Percentiles rank a stretch among this genome's conserved stretches.
These are phyloP conservation scores for Rutilus rutilus DNA, from an alignment of 2,113 vertebrate genomes.

Conservation along the genomic window DNA sequence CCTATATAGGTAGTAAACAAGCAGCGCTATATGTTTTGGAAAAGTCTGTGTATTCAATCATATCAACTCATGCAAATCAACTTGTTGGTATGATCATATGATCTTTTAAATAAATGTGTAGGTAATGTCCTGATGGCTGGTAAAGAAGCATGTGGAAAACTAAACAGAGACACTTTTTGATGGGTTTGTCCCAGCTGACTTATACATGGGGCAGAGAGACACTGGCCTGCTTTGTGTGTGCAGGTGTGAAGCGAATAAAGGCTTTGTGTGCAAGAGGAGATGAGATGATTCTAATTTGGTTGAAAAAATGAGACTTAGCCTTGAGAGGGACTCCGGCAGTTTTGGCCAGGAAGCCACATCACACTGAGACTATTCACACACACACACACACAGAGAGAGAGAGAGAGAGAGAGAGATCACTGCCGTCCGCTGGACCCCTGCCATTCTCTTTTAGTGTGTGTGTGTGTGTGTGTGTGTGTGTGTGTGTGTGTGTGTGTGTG, in stretches of 20 bases:
- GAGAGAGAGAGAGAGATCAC: conserved; percentile 7
- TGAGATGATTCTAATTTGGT: conserved; percentile 75
- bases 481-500: conserved; percentile 49
- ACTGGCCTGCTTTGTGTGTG: conserved; percentile 45
- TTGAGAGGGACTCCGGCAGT: conserved; percentile 70
- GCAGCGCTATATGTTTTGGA: too few species aligned
- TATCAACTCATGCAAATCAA: neutral
- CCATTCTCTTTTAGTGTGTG: conserved; percentile 52
- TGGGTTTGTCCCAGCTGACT: conserved; percentile 38
- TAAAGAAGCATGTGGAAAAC: neutral
- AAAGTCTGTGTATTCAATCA: neutral
- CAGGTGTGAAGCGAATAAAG: conserved; percentile 55
- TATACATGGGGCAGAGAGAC: neutral
- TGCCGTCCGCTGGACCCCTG: conserved; percentile 56
- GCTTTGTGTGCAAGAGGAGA: conserved; percentile 60
- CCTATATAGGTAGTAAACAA: neutral
- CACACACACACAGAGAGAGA: conserved; percentile 40
- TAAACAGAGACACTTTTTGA: conserved; percentile 2
- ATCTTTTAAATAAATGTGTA: neutral
- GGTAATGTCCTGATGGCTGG: neutral
- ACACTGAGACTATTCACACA: conserved; percentile 62
- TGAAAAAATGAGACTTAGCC: conserved; percentile 76
- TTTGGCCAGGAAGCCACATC: conserved; percentile 54
- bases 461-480: conserved; percentile 38
- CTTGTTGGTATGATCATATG: neutral